A percentile compares a stretch with the other conserved stretches of the same genome.
Conservation (phyloP, 2,797 vertebrate genomes). For the Pseudomugil gertrudae region DNA sequence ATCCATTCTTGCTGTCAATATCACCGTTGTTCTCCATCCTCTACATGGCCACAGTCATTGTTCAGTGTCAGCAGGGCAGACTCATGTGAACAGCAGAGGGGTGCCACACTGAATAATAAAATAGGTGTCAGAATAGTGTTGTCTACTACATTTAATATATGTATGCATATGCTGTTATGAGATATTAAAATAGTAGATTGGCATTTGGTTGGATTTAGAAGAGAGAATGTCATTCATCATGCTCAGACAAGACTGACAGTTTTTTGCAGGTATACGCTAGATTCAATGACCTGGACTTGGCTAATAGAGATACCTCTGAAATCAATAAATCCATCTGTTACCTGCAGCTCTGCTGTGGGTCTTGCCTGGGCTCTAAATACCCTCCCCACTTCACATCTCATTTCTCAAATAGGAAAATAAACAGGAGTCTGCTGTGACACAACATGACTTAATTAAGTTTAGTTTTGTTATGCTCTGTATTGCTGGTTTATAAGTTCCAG, state of each 20-base stretch:
- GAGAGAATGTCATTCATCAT: constrained; percentile 23
- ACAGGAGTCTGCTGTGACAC: neutral
- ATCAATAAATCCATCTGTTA: constrained; percentile 58
- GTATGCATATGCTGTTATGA: constrained; percentile 6
- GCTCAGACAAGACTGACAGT: constrained; percentile 33
- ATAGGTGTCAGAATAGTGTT: constrained; percentile 5
- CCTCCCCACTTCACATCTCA: constrained; percentile 2
- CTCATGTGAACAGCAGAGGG: constrained; percentile 34
- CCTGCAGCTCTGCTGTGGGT: constrained; percentile 27
- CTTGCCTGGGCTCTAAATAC: constrained; percentile 8
- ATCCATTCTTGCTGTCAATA: constrained; percentile 59
- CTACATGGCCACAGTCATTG: constrained; percentile 31
- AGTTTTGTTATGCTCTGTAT: neutral
- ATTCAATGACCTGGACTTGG: constrained; percentile 47
- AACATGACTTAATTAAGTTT: neutral
- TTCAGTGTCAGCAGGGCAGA: constrained; percentile 59
- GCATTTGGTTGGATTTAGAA: constrained; percentile 2
- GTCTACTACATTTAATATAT: neutral
- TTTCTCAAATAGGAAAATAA: constrained; percentile 19
- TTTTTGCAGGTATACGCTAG: constrained; percentile 3
- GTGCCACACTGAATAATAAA: constrained; percentile 12
- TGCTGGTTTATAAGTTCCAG: neutral
- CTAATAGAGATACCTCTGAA: constrained; percentile 43
- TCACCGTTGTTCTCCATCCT: constrained; percentile 56
- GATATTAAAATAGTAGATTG: constrained; percentile 3